phyloP scores from a whole-genome alignment of 1,140 invertebrate species.

The Brevipalpus yothersi region DNA sequence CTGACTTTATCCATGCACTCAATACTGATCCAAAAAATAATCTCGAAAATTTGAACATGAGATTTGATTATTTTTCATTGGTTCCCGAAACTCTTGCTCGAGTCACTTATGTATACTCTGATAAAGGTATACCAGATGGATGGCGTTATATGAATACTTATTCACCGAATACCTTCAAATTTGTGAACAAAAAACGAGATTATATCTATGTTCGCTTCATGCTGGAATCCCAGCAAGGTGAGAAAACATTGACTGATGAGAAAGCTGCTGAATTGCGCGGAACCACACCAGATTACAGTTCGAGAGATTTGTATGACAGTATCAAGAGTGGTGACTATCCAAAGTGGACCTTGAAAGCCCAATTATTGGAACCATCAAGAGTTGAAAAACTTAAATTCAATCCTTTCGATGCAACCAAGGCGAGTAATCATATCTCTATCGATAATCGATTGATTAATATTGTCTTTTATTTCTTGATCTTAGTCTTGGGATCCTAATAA shows the following conservation, averaged over 20 bases:
- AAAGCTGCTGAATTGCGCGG: constrained; percentile 43
- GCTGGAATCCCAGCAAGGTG: constrained; percentile 50
- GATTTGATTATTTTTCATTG: constrained; percentile 81
- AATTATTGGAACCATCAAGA: constrained; percentile 30
- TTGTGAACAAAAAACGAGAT: constrained; percentile 53
- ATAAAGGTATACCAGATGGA: constrained; percentile 82
- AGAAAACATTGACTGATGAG: constrained; percentile 50
- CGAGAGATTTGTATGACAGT: constrained; percentile 63
- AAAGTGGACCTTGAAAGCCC: constrained; percentile 45
- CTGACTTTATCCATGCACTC: constrained; percentile 72
- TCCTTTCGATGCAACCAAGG: constrained; percentile 77
- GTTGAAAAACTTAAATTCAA: constrained; percentile 41
- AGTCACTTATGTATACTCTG: constrained; percentile 58
- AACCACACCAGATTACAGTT: constrained; percentile 64
- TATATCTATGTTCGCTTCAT: constrained; percentile 73
- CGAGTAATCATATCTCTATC: no score
- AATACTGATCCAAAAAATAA: constrained; percentile 87
- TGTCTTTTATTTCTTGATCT: no score
- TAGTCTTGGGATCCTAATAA: no score
- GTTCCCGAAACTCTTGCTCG: constrained; percentile 71
- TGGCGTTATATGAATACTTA: constrained; percentile 83
- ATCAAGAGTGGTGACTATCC: constrained; percentile 55
- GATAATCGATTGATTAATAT: no score
- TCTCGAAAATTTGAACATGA: constrained; percentile 72
- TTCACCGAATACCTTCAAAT: constrained; percentile 80